Conservation (phyloP, 2,888 invertebrate genomes). For the Muscina levida region DNA sequence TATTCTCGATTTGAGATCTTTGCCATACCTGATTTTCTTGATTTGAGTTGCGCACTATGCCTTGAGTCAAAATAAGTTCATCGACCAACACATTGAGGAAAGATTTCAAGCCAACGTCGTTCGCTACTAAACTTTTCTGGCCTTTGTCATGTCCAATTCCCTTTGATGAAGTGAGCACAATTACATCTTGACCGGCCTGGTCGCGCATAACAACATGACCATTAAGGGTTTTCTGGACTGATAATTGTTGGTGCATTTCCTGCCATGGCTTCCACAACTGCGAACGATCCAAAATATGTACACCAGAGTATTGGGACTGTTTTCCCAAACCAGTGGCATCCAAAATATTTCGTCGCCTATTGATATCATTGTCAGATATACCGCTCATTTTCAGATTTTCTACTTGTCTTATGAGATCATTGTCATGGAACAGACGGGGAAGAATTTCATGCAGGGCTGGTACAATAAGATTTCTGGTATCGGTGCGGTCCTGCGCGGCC, state of each 20-base stretch:
- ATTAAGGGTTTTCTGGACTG: constrained; percentile 57
- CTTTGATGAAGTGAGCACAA: constrained; percentile 38
- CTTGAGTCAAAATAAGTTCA: constrained; percentile 48
- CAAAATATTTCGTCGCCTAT: constrained; percentile 66
- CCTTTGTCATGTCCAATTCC: too few relatives aligned
- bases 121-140: constrained; percentile 70
- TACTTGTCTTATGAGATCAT: constrained; percentile 65
- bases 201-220: constrained; percentile 39
- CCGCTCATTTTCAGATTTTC: constrained; percentile 45
- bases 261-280: constrained; percentile 72
- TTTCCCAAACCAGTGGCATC: constrained; percentile 68
- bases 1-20: neutral
- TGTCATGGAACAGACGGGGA: constrained; percentile 70
- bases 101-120: constrained; percentile 72
- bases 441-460: constrained; percentile 73
- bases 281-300: constrained; percentile 46
- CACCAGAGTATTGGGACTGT: constrained; percentile 20
- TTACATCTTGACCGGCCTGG: constrained; percentile 61
- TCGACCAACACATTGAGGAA: constrained; percentile 70
- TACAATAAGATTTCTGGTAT: constrained; percentile 70
- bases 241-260: constrained; percentile 69
- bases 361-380: constrained; percentile 34
- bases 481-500: constrained; percentile 72
- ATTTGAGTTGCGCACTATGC: constrained; percentile 6
- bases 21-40: neutral